Evolutionary conservation across 92 coral and sea anemone genomes (phyloP).

Genomic region (Desmophyllum pertusum): DNA sequence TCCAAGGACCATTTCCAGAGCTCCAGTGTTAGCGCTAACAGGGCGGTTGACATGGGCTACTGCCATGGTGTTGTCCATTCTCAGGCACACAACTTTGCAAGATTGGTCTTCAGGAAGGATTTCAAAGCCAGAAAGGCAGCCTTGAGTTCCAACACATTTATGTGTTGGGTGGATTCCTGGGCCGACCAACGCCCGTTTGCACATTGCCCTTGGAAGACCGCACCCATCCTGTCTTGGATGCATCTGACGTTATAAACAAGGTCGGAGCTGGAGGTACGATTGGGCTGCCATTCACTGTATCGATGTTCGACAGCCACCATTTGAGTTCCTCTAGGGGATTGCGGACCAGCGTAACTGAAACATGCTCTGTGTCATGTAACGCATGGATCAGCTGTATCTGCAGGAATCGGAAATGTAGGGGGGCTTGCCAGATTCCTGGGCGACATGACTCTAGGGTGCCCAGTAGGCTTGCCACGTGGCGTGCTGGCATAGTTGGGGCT

Average conservation of each 20-base stretch:
- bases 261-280: background rate
- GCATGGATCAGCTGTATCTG: slow-evolving; percentile 36
- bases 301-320: slow-evolving; percentile 4
- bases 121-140: background rate
- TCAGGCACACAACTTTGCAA: slow-evolving; percentile 24
- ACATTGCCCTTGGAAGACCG: background rate
- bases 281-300: background rate
- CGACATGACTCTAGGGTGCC: slow-evolving; percentile 49
- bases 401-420: slow-evolving; percentile 33
- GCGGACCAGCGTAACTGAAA: background rate
- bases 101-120: slow-evolving; percentile 14
- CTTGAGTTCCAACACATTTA: background rate
- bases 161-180: background rate
- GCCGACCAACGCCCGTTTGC: background rate
- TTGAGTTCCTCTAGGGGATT: background rate
- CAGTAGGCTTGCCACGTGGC: slow-evolving; percentile 11
- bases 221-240: slow-evolving; percentile 19
- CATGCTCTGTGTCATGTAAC: slow-evolving; percentile 2
- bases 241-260: background rate
- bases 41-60: slow-evolving; percentile 43
- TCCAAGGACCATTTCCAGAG: slow-evolving; percentile 49
- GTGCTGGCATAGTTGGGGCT: too few relatives aligned
- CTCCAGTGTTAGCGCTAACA: slow-evolving; percentile 19
- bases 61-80: slow-evolving; percentile 60
- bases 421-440: slow-evolving; percentile 42